Base-by-base conservation (phyloP, 2,113 vertebrate species). In the Polypterus senegalus region DNA sequence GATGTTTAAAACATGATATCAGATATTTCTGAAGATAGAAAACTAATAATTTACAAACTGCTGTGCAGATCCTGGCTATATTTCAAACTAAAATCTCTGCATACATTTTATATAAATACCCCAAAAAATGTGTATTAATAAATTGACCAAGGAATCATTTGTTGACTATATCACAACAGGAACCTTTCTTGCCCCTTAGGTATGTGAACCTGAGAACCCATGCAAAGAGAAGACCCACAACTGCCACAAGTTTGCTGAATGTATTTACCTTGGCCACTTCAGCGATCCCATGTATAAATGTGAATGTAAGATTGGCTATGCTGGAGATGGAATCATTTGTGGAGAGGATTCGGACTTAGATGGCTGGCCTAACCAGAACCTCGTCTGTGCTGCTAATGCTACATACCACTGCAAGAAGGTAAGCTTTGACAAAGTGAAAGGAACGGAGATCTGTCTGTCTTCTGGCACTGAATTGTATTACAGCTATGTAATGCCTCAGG, bases 221-320 rank as follows among this genome's bases (percentile, higher is more conserved):
- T 99, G 96, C 76, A 91, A 89, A 65, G 96, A 98, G 72, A 87
- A 84, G 73, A 96, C 92, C 1, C 93, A 99, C 76, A 88, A 60
- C 76, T 99, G 96, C 79, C 93, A 99, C 79, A 89, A 73, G 70
- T 89, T 81, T 3, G 89, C 95, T 0, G 90, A 94, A 54, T 99
- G 96, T 68, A 85, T 97, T 74, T 97, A 94, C 74, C 76, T 97
- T 67, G 91, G 90, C 54, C 93, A 97, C 73, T 98, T 97, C 82
- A 97, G 89, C 43, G 92, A 97, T 58, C 95, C 96, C 3, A 90
- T 97, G 90, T 97, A 89, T 81, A 98, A 97, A 71, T 99, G 96
- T 44, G 92, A 97, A 69, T 99, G 96, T 66, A 85, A 81, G 63
- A 99, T 88, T 0, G 96, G 96, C 51, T 99, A 98, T 3, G 96